Conservation (phyloP, 2,113 vertebrate species). For the Oncorhynchus clarkii region DNA sequence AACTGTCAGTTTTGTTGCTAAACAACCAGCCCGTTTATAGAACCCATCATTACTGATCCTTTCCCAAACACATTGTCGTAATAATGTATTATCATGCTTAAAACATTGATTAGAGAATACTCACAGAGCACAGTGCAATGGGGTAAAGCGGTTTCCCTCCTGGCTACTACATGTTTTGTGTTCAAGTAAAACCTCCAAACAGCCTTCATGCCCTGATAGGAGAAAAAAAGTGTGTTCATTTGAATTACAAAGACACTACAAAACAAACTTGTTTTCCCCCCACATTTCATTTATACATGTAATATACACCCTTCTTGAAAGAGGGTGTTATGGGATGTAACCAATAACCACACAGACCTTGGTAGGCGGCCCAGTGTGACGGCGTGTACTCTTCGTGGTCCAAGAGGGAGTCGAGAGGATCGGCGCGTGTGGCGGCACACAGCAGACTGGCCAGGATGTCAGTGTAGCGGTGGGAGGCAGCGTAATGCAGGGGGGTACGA, state of each 20-base stretch:
- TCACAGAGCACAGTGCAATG: slow-evolving; percentile 99
- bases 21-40: too few species aligned
- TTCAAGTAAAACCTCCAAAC: slow-evolving; percentile 99
- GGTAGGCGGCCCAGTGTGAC: slow-evolving; percentile 96
- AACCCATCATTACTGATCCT: too few species aligned
- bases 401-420: slow-evolving; percentile 87
- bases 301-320: not conserved
- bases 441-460: slow-evolving; percentile 83
- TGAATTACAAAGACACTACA: not conserved
- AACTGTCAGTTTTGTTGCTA: too few species aligned
- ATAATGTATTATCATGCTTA: not conserved
- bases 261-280: not conserved
- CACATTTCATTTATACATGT: too few species aligned
- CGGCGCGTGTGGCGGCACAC: slow-evolving; percentile 82
- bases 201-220: slow-evolving; percentile 90
- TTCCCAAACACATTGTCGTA: too few species aligned
- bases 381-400: slow-evolving; percentile 94
- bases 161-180: slow-evolving; percentile 85
- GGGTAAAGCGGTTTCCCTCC: slow-evolving; percentile 95
- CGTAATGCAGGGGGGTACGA: slow-evolving; percentile 90
- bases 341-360: slow-evolving; percentile 72
- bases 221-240: not conserved
- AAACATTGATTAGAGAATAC: slow-evolving; percentile 48
- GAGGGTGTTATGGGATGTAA: too few species aligned
- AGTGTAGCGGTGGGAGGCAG: slow-evolving; percentile 87